Base-by-base conservation (phyloP, 2,113 vertebrate species). In the Columbina picui region DNA sequence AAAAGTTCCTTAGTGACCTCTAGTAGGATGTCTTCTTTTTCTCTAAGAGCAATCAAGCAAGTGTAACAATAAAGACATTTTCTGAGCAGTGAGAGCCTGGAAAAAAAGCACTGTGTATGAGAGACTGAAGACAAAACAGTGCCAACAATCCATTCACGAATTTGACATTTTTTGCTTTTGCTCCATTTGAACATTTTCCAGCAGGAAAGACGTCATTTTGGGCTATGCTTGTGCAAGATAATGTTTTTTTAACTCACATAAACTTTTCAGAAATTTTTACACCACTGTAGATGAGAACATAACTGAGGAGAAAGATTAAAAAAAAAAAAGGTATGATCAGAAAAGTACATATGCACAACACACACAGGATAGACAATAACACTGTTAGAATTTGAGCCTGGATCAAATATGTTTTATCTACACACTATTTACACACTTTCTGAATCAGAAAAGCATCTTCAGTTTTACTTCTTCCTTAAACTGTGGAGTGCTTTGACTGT, bases 51-150 rank as follows among this genome's bases (percentile, higher is more conserved):
- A 78, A 82, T 75, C 81, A 81, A 81, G 73, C 10, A 70, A 65
- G 41, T 53, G 32, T 89, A 89, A 69, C 69, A 95, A 89, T 67
- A 80, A 73, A 84, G 41, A 74, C 7, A 65, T 92, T 92, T 92
- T 85, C 61, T 41, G 49, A 67, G 29, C 39, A 71, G 47, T 52
- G 32, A 96, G 73, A 88, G 83, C 26, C 49, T 76, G 53, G 43
- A 87, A 3, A 91, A 93, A 87, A 96, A 21, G 34, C 18, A 57
- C 16, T 0, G 0, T 49, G 15, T 77, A 65, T 49, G 22, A 53
- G 36, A 86, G 23, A 57, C 5, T 64, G 17, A 78, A 39, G 52
- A 85, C 49, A 83, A 84, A 84, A 75, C 43, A 90, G 19, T 67
- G 50, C 78, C 52, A 84, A 69, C 39, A 47, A 78, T 83, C 77